Base-by-base conservation (phyloP, 2,888 invertebrate species). In the Thecocarcelia acutangulata region DNA sequence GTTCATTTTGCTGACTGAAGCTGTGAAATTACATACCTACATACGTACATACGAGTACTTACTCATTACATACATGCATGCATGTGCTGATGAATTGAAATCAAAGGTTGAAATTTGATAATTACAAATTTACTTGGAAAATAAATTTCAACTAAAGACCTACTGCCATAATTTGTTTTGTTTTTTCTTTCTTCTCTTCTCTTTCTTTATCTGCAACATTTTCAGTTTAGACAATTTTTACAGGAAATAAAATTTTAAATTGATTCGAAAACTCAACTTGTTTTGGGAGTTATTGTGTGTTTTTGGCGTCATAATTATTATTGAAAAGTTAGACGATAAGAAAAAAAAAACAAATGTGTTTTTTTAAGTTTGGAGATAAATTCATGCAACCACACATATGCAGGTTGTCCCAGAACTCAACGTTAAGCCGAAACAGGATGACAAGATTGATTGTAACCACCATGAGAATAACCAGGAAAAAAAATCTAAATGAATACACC, bases 91-190 rank as follows among this genome's bases (percentile, higher is more conserved):
- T 69, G 58, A 59, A 44, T 73, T 52, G 33, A 56, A 72, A 50
- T 77, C 73, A 56, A 72, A 81, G 44, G 37, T 82, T 82, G 64
- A 63, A 77, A 74, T 74, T 74, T 64, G 74, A 78, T 82, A 64
- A 82, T 82, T 69, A 64, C 33, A 46, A 66, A 70, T 54, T 70
- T 61, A 46, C 13, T 52, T 5, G 13, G 24, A 11, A 11, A 63
- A 76, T 12, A 28, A 75, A 40, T 50, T 37, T 66, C 59, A 40
- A 72, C 73, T 48, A 70, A 48, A 82, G 64, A 78, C 74, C 63
- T 56, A 78, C 74, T 82, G 82, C 64, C 82, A 78, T 44, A 59
- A 33, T 33, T 33, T 33, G 33, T 3, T 9, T 33, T 9, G 5
- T 3, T 37, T 19, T 42, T 11, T n/a, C 5, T 46, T 46, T n/a